Percentiles rank a stretch among this genome's conserved stretches.
Conservation (phyloP, 2,888 invertebrate genomes). For the Drepana falcataria region DNA sequence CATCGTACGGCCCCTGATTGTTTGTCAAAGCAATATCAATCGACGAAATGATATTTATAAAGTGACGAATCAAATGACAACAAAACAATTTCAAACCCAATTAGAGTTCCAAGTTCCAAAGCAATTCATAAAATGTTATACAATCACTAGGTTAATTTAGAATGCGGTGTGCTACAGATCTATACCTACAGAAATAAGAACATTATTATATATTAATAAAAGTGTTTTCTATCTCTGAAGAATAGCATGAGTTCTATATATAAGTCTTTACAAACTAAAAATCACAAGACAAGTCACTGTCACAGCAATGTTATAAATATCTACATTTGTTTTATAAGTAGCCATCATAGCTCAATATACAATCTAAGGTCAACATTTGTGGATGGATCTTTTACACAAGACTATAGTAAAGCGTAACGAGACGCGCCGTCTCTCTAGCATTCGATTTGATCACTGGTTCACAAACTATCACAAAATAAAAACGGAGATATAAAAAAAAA, state of each 20-base stretch:
- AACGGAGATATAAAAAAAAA: constrained; percentile 4
- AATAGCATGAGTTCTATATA: background rate
- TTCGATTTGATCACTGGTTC: constrained; percentile 61
- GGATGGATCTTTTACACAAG: constrained; percentile 65
- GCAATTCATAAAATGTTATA: no score
- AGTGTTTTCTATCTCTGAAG: background rate
- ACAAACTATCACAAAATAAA: constrained; percentile 41
- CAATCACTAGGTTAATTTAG: background rate
- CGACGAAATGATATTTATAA: no score
- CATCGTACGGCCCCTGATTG: no score
- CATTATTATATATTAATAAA: background rate
- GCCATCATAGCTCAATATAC: constrained; percentile 32
- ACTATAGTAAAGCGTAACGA: constrained; percentile 33
- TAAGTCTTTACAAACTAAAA: constrained; percentile 20
- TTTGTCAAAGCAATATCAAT: no score
- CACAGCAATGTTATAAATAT: constrained; percentile 35
- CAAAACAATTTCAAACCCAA: no score
- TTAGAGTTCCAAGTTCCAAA: no score
- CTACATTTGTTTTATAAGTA: constrained; percentile 40
- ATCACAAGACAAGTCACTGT: constrained; percentile 42
- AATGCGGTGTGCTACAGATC: background rate
- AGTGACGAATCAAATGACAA: no score
- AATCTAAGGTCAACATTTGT: constrained; percentile 52
- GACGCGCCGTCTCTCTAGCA: constrained; percentile 50
- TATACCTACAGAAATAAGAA: background rate